Evolutionary conservation across 2,888 invertebrate genomes (phyloP).

Genomic region (Lasioglossum figueresi): DNA sequence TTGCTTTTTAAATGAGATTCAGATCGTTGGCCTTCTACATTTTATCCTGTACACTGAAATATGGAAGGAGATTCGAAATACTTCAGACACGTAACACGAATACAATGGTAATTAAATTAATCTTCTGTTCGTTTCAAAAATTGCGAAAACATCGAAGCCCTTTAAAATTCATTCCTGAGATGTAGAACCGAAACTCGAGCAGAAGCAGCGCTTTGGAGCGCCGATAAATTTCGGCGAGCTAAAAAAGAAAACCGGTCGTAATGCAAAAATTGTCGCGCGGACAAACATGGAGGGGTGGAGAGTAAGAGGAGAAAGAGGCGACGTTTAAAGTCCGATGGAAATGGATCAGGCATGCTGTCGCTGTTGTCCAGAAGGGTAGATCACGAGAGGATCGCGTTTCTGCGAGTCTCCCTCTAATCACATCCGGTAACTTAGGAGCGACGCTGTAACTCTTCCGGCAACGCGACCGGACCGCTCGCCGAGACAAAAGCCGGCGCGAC

Average conservation of each 20-base stretch:
- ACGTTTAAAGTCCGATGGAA: neutral
- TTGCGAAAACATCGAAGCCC: neutral
- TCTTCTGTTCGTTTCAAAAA: neutral
- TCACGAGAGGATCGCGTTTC: constrained; percentile 35
- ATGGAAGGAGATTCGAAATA: neutral
- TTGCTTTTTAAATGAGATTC: neutral
- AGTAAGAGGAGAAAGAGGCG: neutral
- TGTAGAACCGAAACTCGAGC: neutral
- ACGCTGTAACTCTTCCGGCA: constrained; percentile 49
- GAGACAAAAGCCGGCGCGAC: neutral
- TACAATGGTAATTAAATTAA: neutral
- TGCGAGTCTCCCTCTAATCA: constrained; percentile 60
- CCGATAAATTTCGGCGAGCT: neutral
- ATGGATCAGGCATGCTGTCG: neutral
- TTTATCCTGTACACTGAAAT: neutral
- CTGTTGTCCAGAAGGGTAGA: constrained; percentile 3
- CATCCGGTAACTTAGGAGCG: constrained; percentile 61
- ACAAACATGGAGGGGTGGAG: neutral
- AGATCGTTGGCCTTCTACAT: neutral
- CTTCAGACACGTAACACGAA: neutral
- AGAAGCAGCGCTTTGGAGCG: neutral
- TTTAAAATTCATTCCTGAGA: neutral
- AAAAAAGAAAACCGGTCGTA: neutral
- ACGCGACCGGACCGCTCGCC: neutral
- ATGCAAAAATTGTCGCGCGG: constrained; percentile 1